phyloP scores from a whole-genome alignment of 2,797 vertebrate genomes.

The Sciurus carolinensis region DNA sequence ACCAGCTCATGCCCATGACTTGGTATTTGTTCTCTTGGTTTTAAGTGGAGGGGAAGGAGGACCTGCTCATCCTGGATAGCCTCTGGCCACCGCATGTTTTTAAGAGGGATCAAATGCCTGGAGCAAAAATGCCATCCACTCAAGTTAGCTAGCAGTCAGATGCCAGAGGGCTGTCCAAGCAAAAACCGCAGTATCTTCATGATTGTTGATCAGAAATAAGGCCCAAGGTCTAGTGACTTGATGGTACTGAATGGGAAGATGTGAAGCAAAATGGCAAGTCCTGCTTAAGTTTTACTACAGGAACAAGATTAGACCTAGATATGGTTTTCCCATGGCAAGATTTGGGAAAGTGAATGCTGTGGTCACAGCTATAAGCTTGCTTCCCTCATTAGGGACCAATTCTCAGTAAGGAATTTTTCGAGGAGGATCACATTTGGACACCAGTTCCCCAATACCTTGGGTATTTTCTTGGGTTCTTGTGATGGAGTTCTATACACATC shows the following conservation, averaged over 20 bases:
- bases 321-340: not conserved
- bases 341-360: not conserved
- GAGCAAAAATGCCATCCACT: not conserved
- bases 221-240: not conserved
- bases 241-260: not conserved
- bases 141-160: not conserved
- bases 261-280: not conserved
- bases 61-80: not conserved
- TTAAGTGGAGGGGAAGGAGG: no score
- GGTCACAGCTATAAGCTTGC: not conserved
- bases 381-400: not conserved
- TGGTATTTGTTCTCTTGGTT: not conserved
- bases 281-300: not conserved
- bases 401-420: not conserved
- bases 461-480: not conserved
- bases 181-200: not conserved
- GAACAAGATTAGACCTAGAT: not conserved
- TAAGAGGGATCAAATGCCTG: not conserved
- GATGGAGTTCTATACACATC: not conserved
- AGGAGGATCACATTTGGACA: not conserved
- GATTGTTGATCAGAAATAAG: not conserved
- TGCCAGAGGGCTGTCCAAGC: not conserved
- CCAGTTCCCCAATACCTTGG: not conserved
- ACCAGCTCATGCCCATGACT: not conserved
- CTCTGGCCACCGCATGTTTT: not conserved